A percentile compares a stretch with the other conserved stretches of the same genome.
phyloP scores from a whole-genome alignment of 1,140 invertebrate species.

The Brachionus rubens region DNA sequence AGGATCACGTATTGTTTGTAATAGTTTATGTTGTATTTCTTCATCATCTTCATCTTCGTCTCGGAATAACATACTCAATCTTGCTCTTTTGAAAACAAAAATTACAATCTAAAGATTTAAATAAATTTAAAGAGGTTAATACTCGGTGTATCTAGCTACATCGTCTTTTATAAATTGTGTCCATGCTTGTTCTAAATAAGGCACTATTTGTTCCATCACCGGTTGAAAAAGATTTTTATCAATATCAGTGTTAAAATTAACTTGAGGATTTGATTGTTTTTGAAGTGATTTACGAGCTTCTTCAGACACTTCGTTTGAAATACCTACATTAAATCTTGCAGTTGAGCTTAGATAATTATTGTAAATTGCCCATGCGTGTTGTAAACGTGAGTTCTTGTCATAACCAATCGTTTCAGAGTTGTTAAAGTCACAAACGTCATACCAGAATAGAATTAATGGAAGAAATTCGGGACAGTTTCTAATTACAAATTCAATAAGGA shows the following conservation, averaged over 20 bases:
- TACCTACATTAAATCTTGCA: constrained; percentile 32
- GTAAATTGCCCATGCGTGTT: constrained; percentile 59
- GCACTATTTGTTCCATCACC: constrained; percentile 50
- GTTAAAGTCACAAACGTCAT: constrained; percentile 43
- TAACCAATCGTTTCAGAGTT: constrained; percentile 4
- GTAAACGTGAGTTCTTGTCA: constrained; percentile 55
- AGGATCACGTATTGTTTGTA: background rate
- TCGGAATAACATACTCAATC: background rate
- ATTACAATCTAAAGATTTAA: background rate
- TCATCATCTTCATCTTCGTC: background rate
- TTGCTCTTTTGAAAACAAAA: background rate
- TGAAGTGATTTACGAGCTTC: constrained; percentile 6
- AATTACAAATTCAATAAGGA: background rate
- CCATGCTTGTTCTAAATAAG: constrained; percentile 55
- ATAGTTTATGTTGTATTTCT: background rate
- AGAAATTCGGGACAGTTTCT: constrained; percentile 23
- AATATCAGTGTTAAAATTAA: background rate
- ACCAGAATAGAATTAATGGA: constrained; percentile 45
- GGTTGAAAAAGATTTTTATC: constrained; percentile 36
- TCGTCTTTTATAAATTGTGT: constrained; percentile 57
- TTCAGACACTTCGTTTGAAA: background rate
- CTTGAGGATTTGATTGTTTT: background rate
- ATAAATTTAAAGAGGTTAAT: no score
- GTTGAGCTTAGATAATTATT: constrained; percentile 53
- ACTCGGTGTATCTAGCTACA: constrained; percentile 52